Evolutionary conservation across 2,113 vertebrate genomes (phyloP).

Genomic region (Dendrocopos noguchii): DNA sequence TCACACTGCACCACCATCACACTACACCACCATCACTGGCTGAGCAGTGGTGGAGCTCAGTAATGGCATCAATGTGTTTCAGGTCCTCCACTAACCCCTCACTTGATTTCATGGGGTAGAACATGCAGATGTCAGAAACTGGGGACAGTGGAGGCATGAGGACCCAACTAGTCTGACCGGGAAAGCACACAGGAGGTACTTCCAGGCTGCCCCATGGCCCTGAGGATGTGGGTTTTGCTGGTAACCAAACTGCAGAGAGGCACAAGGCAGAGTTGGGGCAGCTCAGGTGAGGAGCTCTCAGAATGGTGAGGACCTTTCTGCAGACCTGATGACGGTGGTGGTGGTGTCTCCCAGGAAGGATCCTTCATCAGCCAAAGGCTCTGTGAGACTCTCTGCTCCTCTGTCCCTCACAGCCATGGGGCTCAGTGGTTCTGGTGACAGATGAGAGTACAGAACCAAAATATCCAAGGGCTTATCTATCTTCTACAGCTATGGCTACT

Average conservation of each 20-base stretch:
- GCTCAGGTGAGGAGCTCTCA: background rate
- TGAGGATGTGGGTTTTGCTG: fast-evolving
- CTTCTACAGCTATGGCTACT: fast-evolving
- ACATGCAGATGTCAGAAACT: background rate
- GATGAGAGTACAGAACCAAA: too few species aligned
- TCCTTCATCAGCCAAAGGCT: background rate
- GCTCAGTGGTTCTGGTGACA: background rate
- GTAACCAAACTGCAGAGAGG: background rate
- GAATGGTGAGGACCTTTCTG: background rate
- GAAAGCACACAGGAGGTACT: background rate
- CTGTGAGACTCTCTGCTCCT: background rate
- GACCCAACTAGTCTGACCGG: background rate
- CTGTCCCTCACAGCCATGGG: fast-evolving
- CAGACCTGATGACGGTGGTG: fast-evolving
- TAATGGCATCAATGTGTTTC: background rate
- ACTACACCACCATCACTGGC: too few species aligned
- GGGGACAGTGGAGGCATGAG: fast-evolving
- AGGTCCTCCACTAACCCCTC: background rate
- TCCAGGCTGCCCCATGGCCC: background rate
- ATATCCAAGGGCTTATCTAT: fast-evolving
- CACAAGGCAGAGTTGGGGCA: background rate
- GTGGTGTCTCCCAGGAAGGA: background rate
- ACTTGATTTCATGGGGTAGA: background rate
- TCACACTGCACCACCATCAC: too few species aligned
- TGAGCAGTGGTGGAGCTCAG: too few species aligned